These are phyloP conservation scores for Sepiola atlantica DNA, from an alignment of 2,888 invertebrate species.

Conservation along the genomic window DNA sequence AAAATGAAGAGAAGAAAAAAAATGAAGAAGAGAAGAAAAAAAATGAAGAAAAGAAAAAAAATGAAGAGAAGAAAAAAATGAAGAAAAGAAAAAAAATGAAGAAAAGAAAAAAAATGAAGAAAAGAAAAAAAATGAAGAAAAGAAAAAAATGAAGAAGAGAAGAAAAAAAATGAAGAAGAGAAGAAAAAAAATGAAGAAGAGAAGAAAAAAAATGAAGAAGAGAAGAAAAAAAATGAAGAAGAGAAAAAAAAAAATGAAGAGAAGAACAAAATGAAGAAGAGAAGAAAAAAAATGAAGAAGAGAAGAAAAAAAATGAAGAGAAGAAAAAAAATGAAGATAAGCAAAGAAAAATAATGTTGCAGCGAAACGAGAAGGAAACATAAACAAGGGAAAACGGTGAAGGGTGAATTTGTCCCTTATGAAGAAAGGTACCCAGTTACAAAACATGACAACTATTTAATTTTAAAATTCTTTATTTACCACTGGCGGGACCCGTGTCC, in stretches of 20 bases:
- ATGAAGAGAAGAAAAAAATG: background rate
- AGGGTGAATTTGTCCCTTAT: too few relatives aligned
- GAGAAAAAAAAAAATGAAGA: conserved; percentile 37
- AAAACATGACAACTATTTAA: too few relatives aligned
- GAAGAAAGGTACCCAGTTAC: too few relatives aligned
- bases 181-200: conserved; percentile 23
- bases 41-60: background rate
- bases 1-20: background rate
- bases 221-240: background rate
- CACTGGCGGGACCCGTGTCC: too few relatives aligned
- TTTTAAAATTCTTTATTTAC: too few relatives aligned
- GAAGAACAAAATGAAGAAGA: background rate
- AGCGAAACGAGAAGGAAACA: too few relatives aligned
- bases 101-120: background rate
- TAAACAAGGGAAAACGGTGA: too few relatives aligned
- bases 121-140: background rate
- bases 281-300: conserved; percentile 33
- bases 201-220: background rate
- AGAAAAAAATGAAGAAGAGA: background rate
- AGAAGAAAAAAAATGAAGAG: conserved; percentile 48
- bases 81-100: background rate
- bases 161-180: background rate
- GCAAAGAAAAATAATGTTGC: conserved; percentile 10
- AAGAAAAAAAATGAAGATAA: conserved; percentile 37
- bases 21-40: background rate